These are phyloP conservation scores for Drosophila bocki DNA, from an alignment of 1,140 invertebrate species.

Conservation along the genomic window DNA sequence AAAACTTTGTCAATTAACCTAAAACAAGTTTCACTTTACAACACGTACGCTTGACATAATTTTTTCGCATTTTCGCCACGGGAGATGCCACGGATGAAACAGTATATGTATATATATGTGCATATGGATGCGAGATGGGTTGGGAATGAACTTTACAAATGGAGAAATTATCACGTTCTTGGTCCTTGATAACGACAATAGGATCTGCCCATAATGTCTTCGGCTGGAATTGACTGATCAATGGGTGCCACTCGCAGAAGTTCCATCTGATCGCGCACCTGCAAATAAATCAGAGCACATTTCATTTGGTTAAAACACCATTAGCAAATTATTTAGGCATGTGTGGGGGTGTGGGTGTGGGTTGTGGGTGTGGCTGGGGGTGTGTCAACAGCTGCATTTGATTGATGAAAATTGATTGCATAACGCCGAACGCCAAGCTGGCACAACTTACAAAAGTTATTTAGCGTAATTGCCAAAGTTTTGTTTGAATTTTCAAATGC, in stretches of 20 bases:
- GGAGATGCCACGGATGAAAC: constrained; percentile 16
- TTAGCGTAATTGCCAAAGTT: constrained; percentile 62
- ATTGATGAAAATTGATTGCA: constrained; percentile 74
- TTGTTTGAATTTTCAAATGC: constrained; percentile 64
- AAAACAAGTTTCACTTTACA: constrained; percentile 80
- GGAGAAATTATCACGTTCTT: constrained; percentile 85
- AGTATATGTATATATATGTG: constrained; percentile 15
- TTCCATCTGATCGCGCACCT: constrained; percentile 84
- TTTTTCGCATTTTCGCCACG: constrained; percentile 35
- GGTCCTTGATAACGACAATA: constrained; percentile 85
- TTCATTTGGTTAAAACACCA: constrained; percentile 28
- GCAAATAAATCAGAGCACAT: constrained; percentile 25
- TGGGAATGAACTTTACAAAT: constrained; percentile 59
- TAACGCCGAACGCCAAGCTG: constrained; percentile 37
- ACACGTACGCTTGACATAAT: constrained; percentile 77
- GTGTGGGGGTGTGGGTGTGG: constrained; percentile 2
- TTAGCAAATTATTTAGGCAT: constrained; percentile 41
- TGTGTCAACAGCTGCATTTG: constrained; percentile 40
- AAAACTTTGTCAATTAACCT: constrained; percentile 83
- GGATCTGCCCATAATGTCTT: constrained; percentile 85
- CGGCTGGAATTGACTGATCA: constrained; percentile 85
- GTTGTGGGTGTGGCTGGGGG: neutral
- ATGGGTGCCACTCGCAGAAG: constrained; percentile 77
- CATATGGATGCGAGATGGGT: constrained; percentile 2
- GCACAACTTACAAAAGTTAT: constrained; percentile 56